Conservation (phyloP, 2,113 vertebrate species). For the Oreotrochilus melanogaster region DNA sequence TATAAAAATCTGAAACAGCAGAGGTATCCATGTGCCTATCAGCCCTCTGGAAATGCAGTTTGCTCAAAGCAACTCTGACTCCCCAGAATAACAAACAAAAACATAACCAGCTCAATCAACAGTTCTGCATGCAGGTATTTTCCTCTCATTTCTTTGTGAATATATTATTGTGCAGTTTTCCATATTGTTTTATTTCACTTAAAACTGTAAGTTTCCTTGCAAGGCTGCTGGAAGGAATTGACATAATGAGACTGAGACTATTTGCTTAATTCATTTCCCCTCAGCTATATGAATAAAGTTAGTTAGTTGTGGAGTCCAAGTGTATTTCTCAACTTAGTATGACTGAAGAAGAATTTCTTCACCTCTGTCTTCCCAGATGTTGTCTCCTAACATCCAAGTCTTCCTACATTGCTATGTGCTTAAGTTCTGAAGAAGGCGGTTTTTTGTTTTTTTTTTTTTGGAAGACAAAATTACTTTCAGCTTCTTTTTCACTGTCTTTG, state of each 20-base stretch:
- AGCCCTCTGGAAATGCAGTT: not conserved
- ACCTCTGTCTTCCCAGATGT: not conserved
- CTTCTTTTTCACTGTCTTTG: not conserved
- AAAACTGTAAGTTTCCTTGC: not conserved
- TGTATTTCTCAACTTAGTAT: not conserved
- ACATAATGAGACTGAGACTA: not conserved
- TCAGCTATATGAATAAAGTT: not conserved
- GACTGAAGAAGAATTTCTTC: not conserved
- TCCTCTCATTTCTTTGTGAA: not conserved
- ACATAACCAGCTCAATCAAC: not conserved
- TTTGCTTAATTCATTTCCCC: not conserved
- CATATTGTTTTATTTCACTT: not conserved
- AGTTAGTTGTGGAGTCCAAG: not conserved
- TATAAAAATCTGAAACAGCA: not conserved
- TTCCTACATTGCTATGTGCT: fast-evolving
- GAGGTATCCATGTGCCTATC: not conserved
- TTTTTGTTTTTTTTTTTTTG: not conserved
- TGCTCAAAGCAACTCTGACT: not conserved
- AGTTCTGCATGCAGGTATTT: not conserved
- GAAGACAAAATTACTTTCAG: not conserved
- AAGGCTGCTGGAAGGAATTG: not conserved
- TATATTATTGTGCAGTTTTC: not conserved
- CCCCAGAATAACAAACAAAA: not conserved
- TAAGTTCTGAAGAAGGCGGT: not conserved
- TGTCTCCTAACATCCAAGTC: not conserved